These are phyloP conservation scores for Mantis religiosa DNA, from an alignment of 2,888 invertebrate species.

Conservation along the genomic window DNA sequence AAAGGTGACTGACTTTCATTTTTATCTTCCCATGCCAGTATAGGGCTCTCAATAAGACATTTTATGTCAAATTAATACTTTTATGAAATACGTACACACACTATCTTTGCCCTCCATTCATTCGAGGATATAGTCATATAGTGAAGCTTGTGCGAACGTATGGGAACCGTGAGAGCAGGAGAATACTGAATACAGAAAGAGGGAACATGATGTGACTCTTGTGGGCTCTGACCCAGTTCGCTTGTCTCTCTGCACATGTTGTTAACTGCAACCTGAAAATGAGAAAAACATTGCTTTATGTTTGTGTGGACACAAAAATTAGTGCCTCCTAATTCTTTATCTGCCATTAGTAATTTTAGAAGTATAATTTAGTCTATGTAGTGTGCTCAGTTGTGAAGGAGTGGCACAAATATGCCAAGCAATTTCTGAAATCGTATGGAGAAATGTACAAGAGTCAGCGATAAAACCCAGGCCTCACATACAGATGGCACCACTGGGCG, in stretches of 20 bases:
- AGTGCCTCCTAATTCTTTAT: too few relatives aligned
- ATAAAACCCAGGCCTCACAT: too few relatives aligned
- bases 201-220: constrained; percentile 2
- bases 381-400: too few relatives aligned
- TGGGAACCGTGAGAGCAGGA: background rate
- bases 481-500: too few relatives aligned
- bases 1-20: background rate
- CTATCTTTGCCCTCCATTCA: background rate
- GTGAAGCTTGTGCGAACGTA: background rate
- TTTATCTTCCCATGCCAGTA: background rate
- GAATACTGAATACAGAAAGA: constrained; percentile 6
- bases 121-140: background rate
- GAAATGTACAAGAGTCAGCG: too few relatives aligned
- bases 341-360: too few relatives aligned
- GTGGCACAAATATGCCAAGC: too few relatives aligned
- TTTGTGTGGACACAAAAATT: background rate
- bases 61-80: background rate
- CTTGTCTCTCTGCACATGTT: background rate
- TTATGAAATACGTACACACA: background rate
- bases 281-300: background rate
- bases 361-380: too few relatives aligned
- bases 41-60: background rate
- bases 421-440: too few relatives aligned
- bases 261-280: background rate
- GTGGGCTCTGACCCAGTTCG: background rate